These are phyloP conservation scores for Pitangus sulphuratus DNA, from an alignment of 2,797 vertebrate species.

Conservation along the genomic window DNA sequence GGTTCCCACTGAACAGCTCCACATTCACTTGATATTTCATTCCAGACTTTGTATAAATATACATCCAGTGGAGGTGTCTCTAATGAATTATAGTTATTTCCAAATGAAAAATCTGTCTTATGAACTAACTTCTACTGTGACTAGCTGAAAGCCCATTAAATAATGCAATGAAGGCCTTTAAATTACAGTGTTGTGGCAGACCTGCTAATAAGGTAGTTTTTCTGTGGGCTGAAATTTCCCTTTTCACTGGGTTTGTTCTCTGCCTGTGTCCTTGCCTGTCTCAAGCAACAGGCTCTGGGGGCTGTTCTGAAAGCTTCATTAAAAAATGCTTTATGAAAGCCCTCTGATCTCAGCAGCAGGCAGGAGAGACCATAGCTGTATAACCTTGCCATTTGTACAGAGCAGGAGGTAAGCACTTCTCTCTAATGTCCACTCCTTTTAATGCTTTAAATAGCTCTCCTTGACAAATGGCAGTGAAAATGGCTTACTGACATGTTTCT, in stretches of 20 bases:
- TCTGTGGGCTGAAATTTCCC: neutral
- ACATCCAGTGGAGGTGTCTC: neutral
- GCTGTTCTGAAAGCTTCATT: slow-evolving; percentile 22
- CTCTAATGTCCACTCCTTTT: neutral
- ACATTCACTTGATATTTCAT: neutral
- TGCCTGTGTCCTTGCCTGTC: neutral
- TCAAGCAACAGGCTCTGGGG: neutral
- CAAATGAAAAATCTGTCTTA: neutral
- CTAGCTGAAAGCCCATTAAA: neutral
- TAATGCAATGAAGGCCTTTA: neutral
- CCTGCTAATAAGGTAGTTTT: slow-evolving; percentile 2
- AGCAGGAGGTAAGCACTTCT: neutral
- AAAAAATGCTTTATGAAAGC: slow-evolving; percentile 21
- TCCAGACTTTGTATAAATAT: neutral
- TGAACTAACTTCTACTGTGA: neutral
- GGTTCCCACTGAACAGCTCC: neutral
- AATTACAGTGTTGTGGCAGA: neutral
- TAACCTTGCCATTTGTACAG: neutral
- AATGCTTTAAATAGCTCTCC: slow-evolving; percentile 37
- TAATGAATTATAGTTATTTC: neutral
- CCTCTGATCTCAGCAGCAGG: neutral
- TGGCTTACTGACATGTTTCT: slow-evolving; percentile 33
- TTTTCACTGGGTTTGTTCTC: neutral
- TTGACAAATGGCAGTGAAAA: slow-evolving; percentile 22
- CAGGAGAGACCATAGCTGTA: neutral